Evolutionary conservation across 2,888 invertebrate genomes (phyloP).

Genomic region (Spatulosminthurus flaviceps): DNA sequence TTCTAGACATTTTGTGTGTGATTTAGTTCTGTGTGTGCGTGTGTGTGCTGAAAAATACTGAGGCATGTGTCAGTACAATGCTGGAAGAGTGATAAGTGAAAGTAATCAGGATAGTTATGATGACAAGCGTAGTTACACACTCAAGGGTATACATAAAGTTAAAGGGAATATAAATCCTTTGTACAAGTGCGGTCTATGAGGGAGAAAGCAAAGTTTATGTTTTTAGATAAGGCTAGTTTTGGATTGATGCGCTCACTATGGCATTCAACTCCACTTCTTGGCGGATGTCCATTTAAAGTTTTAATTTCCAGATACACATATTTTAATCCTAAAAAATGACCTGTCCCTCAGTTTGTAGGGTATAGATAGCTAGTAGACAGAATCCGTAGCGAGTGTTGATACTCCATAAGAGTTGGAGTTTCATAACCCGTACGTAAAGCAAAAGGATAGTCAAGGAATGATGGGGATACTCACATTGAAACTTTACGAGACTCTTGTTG

Average conservation of each 20-base stretch:
- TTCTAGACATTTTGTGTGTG: too few relatives aligned
- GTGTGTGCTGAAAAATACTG: neutral
- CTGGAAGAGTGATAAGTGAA: neutral
- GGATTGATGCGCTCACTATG: too few relatives aligned
- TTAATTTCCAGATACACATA: neutral
- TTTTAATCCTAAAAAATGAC: neutral
- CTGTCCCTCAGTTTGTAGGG: conserved; percentile 1
- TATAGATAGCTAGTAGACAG: too few relatives aligned
- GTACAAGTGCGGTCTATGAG: too few relatives aligned
- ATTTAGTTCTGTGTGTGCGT: too few relatives aligned
- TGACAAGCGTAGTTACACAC: neutral
- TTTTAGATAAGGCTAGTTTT: too few relatives aligned
- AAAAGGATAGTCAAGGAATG: conserved; percentile 22
- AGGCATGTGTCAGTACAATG: neutral
- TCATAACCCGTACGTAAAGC: conserved; percentile 3
- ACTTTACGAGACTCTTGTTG: conserved; percentile 30
- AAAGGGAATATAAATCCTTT: conserved; percentile 17
- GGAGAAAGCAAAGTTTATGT: too few relatives aligned
- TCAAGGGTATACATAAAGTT: too few relatives aligned
- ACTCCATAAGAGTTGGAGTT: neutral
- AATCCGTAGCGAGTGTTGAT: neutral
- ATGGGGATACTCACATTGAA: conserved; percentile 37
- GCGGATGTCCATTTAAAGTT: neutral
- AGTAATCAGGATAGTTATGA: conserved; percentile 3
- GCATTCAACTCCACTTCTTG: too few relatives aligned